Base-by-base conservation (phyloP, 2,888 invertebrate species). In the Microctonus aethiopoides region DNA sequence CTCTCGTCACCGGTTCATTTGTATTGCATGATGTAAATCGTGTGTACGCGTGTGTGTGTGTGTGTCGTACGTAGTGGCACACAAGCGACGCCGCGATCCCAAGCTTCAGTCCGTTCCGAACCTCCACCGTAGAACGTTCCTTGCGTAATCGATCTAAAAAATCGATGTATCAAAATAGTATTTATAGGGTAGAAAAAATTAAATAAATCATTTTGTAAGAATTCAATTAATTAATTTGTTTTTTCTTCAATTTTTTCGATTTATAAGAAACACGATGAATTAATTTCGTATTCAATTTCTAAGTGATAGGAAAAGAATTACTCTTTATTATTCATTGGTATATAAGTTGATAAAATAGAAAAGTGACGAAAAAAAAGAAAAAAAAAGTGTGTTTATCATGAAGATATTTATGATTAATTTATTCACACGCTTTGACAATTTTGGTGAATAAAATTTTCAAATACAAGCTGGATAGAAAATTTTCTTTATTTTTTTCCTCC, bases 21-120 rank as follows among this genome's bases (percentile, higher is more conserved):
- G n/a, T n/a, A n/a, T n/a, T n/a, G n/a, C n/a, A 11, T 26, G 16
- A 39, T 11, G 26, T 57, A 32, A 3, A 29, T 29, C 29, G 29
- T 7, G 29, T 29, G 7, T 29, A 54, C 16, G 16, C 20, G 54
- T n/a, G 41, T 52, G 41, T n/a, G n/a, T 41, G 9, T 67, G 32
- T 66, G 66, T 61, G 54, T n/a, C n/a, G n/a, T n/a, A n/a, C n/a
- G n/a, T 56, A 62, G 61, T 54, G 62, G 66, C 65, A 70, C 9
- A 39, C 63, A 66, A 16, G 63, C 62, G 26, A 63, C 60, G 67
- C 66, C 29, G 61, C 54, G 39, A 46, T 41, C 62, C 61, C 61
- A 61, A 66, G 56, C 36, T 70, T 83, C 83, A 83, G 83, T 83
- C 77, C 76, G 75, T 77, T 78, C 79, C 78, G 81, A 80, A 75